Evolutionary conservation across 2,888 invertebrate species (phyloP), one percentile per base, ranked within the genome.

Genomic region (Osmoderma eremita): DNA sequence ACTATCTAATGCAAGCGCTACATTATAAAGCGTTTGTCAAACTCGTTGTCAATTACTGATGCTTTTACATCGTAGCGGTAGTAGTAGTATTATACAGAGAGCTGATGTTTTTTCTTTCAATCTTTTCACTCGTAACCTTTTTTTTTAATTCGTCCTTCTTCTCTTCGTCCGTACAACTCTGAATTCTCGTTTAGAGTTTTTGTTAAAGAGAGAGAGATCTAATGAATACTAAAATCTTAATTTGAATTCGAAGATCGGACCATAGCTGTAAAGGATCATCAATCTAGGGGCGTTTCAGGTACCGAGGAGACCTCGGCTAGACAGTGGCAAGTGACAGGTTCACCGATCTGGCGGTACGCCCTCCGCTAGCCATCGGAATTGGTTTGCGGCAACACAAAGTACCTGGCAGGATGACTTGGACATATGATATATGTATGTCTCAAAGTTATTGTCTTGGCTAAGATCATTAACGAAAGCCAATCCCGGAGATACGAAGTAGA

Each of bases 321-420:
- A 80, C 80, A 79, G 81, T 81, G 81, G 81, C 81, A 81, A 81
- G 81, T 81, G 81, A 81, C 81, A 82, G 81, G 80, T 81, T 81
- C 79, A 80, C 81, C 63, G 67, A 63, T 67, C 67, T 42, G 51
- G 51, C 79, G 79, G 80, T 78, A 81, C 79, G 78, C 77, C 80
- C 77, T 79, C 77, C 78, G 79, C 79, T 79, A 79, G 79, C 77
- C 77, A 76, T 78, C 54, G 78, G 80, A 81, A 76, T 76, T 75
- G 75, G 74, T 75, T 75, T 73, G 75, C 75, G 76, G 76, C 75
- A 75, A 70, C 72, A 71, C 74, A 75, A 75, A 75, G 75, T 71
- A 74, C 73, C 74, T 74, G 75, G 71, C 74, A 70, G 74, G 74
- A 76, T 75, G 73, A 74, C 75, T 75, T 71, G 73, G 67, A 73